These are phyloP conservation scores for Argyresthia goedartella DNA, from an alignment of 2,888 invertebrate species.

Conservation along the genomic window DNA sequence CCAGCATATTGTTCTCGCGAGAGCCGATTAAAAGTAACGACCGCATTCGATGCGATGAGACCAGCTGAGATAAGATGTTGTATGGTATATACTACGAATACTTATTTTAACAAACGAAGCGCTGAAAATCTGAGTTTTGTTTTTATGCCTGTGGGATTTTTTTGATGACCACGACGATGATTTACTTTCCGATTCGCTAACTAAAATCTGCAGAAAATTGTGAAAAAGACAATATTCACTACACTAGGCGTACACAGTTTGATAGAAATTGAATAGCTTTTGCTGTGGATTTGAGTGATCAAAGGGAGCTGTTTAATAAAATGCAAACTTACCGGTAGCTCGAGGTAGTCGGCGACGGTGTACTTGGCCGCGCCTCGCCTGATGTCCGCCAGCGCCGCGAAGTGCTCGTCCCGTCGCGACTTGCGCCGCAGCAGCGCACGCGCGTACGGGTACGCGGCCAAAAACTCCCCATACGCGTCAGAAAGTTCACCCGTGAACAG, in stretches of 20 bases:
- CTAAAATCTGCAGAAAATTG: no score
- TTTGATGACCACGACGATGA: no score
- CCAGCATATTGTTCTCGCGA: slow-evolving; percentile 46
- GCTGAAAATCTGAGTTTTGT: no score
- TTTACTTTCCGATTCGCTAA: no score
- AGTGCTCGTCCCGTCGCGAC: slow-evolving; percentile 74
- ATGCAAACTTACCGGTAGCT: slow-evolving; percentile 75
- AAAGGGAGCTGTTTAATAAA: no score
- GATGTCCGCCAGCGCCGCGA: slow-evolving; percentile 75
- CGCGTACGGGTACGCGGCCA: slow-evolving; percentile 72
- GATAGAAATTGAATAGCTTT: no score
- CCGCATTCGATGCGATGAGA: slow-evolving; percentile 46
- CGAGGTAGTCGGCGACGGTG: slow-evolving; percentile 73
- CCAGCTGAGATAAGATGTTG: slow-evolving; percentile 13
- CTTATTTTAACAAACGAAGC: no score
- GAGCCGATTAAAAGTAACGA: slow-evolving; percentile 51
- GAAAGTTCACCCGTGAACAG: slow-evolving; percentile 76
- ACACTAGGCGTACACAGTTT: no score
- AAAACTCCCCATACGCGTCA: slow-evolving; percentile 76
- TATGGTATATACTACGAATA: no score
- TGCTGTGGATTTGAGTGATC: no score
- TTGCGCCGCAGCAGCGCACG: slow-evolving; percentile 74
- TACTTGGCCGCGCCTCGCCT: slow-evolving; percentile 75
- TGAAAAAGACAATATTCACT: no score
- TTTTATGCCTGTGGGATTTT: no score